These are phyloP conservation scores for Chymomyza costata DNA, from an alignment of 1,140 invertebrate species.

Conservation along the genomic window DNA sequence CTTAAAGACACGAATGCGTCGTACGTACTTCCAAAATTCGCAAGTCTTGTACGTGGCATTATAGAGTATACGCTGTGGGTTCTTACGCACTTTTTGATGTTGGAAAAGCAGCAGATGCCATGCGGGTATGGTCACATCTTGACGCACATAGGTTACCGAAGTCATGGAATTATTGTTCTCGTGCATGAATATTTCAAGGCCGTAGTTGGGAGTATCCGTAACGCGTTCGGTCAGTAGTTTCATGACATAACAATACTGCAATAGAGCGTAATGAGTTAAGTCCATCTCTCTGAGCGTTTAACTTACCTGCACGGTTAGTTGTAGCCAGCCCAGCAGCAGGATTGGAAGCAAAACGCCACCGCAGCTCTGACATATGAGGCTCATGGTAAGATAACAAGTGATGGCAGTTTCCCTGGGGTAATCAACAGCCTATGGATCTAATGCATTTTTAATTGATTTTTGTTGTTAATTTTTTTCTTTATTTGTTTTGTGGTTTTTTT, in stretches of 20 bases:
- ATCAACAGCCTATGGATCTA: conserved; percentile 13
- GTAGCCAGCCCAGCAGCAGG: conserved; percentile 23
- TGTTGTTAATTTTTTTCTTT: conserved; percentile 14
- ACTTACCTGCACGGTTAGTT: conserved; percentile 37
- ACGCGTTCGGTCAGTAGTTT: conserved; percentile 31
- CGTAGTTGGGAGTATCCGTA: conserved; percentile 51
- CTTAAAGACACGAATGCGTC: conserved; percentile 52
- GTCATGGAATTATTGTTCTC: conserved; percentile 53
- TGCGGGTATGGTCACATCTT: conserved; percentile 49
- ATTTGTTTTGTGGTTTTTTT: conserved; percentile 15
- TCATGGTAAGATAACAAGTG: neutral
- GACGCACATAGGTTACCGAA: conserved; percentile 46
- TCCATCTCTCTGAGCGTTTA: neutral
- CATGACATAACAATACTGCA: conserved; percentile 52
- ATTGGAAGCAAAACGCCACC: conserved; percentile 16
- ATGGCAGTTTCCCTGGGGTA: neutral
- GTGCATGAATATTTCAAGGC: conserved; percentile 33
- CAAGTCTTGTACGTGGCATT: conserved; percentile 54
- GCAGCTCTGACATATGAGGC: neutral
- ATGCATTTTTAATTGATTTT: conserved; percentile 48
- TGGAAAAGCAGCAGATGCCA: conserved; percentile 55
- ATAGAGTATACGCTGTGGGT: conserved; percentile 40
- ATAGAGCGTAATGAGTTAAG: neutral
- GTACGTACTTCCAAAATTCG: conserved; percentile 59
- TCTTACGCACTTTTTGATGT: conserved; percentile 20